phyloP scores from a whole-genome alignment of 2,888 invertebrate species.

The Ectemnius cavifrons region DNA sequence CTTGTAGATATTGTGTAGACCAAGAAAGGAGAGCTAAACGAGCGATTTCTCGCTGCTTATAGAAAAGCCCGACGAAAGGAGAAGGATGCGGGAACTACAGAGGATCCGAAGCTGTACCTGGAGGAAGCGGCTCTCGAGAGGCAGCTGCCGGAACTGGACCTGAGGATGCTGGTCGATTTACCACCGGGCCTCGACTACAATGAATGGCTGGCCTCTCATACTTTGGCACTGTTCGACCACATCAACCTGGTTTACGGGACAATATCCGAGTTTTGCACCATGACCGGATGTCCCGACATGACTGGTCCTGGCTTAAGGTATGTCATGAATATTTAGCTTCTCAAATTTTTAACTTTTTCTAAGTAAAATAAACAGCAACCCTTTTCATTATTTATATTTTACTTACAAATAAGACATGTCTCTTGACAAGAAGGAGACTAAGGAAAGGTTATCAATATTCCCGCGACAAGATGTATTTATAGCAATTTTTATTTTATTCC shows the following conservation, averaged over 20 bases:
- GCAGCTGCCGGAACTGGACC: conserved; percentile 95
- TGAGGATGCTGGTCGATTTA: conserved; percentile 95
- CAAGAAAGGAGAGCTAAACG: conserved; percentile 8
- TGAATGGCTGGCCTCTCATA: conserved; percentile 99
- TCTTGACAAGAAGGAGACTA: not conserved
- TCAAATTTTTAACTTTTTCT: too few species aligned
- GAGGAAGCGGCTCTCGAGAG: conserved; percentile 96
- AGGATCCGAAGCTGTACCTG: conserved; percentile 95
- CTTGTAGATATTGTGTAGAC: not conserved
- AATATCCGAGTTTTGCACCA: conserved; percentile 99
- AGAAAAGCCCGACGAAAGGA: conserved; percentile 99
- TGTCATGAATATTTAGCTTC: not conserved
- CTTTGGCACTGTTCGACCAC: conserved; percentile 98
- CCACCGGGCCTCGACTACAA: conserved; percentile 98
- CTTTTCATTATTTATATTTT: not conserved
- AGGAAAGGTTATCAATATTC: not conserved
- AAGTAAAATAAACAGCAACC: too few species aligned
- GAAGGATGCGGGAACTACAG: conserved; percentile 88
- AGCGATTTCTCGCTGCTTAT: conserved; percentile 72
- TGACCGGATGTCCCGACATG: conserved; percentile 97
- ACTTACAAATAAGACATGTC: not conserved
- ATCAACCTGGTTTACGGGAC: conserved; percentile 99
- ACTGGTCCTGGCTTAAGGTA: conserved; percentile 96
- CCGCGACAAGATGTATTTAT: not conserved
- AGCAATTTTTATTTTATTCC: not conserved